These are phyloP conservation scores for Malurus alboscapulatus DNA, from an alignment of 2,113 vertebrate species.

Conservation along the genomic window DNA sequence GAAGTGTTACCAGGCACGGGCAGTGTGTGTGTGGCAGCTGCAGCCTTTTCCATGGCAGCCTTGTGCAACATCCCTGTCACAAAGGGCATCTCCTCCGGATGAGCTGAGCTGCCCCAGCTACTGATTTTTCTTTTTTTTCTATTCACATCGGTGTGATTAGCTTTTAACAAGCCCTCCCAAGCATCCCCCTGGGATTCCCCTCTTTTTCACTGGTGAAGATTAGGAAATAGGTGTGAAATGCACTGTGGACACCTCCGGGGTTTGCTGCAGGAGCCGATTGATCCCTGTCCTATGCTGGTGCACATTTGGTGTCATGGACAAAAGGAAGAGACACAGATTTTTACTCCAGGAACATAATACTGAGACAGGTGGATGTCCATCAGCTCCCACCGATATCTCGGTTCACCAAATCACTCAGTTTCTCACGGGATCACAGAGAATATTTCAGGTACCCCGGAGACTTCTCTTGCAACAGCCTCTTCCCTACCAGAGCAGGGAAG, in stretches of 20 bases:
- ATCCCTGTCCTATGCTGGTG: accelerated
- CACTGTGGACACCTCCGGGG: background rate
- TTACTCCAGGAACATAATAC: background rate
- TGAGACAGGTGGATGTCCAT: background rate
- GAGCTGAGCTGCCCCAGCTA: background rate
- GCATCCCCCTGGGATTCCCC: background rate
- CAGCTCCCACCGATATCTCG: background rate
- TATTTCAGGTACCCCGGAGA: background rate
- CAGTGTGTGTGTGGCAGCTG: background rate
- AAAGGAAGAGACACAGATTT: background rate
- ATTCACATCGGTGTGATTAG: background rate
- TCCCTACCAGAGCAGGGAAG: background rate
- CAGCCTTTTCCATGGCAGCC: background rate
- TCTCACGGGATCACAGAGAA: background rate
- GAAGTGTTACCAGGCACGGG: background rate
- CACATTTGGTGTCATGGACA: background rate
- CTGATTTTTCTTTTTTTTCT: background rate
- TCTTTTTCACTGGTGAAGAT: background rate
- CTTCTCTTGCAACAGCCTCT: background rate
- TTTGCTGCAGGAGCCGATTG: background rate
- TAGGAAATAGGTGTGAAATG: background rate
- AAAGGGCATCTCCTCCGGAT: background rate
- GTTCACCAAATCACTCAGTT: background rate
- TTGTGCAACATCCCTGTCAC: background rate
- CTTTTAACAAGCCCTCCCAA: background rate